A percentile compares a stretch with the other conserved stretches of the same genome.
Evolutionary conservation across 2,888 invertebrate species (phyloP).

Genomic region (Leptinotarsa juncta): DNA sequence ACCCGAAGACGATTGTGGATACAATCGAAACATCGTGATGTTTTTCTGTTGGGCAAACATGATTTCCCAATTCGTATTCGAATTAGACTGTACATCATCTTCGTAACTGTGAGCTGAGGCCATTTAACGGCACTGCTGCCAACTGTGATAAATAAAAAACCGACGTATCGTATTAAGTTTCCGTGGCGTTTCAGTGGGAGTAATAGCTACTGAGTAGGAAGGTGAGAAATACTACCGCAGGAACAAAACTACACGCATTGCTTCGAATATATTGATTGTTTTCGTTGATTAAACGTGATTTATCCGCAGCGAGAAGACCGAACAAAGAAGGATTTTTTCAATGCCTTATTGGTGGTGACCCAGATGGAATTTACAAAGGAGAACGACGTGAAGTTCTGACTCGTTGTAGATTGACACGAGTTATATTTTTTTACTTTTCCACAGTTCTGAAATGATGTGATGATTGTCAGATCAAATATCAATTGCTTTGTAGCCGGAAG

Average conservation of each 20-base stretch:
- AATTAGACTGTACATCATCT: background rate
- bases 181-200: background rate
- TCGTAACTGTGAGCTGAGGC: background rate
- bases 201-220: constrained; percentile 14
- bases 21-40: no score
- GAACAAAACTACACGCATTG: constrained; percentile 9
- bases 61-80: background rate
- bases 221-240: constrained; percentile 3
- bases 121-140: background rate
- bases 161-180: constrained; percentile 1
- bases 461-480: no score
- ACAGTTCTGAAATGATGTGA: no score
- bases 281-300: constrained; percentile 14
- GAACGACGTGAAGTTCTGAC: background rate
- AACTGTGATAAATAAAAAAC: background rate
- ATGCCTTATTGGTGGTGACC: constrained; percentile 2
- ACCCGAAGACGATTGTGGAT: no score
- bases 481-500: no score
- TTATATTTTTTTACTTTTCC: no score
- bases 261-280: background rate
- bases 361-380: background rate
- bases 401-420: background rate
- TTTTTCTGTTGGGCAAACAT: no score
- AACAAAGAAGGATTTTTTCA: constrained; percentile 9
- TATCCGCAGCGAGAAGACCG: background rate